Conservation (phyloP, 2,888 invertebrate species). For the Aphrophora alni region DNA sequence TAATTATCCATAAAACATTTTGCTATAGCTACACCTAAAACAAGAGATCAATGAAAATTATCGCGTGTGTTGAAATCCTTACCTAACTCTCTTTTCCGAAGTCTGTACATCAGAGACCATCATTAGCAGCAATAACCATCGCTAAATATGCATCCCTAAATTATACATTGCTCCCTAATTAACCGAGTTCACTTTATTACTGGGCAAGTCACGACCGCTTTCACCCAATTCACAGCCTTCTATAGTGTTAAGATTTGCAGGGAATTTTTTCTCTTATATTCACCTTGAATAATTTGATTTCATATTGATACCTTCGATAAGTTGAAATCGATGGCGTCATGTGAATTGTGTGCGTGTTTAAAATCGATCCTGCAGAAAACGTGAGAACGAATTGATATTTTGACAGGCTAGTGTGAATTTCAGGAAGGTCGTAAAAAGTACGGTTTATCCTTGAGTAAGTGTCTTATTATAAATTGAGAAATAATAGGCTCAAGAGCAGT, state of each 20-base stretch:
- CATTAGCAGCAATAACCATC: not conserved
- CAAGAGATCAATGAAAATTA: too few relatives aligned
- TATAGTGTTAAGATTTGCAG: not conserved
- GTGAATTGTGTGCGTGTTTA: not conserved
- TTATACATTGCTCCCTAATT: not conserved
- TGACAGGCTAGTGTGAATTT: too few relatives aligned
- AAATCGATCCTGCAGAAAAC: not conserved
- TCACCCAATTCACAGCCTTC: not conserved
- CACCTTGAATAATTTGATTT: not conserved
- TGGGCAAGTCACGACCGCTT: not conserved
- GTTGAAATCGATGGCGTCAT: not conserved
- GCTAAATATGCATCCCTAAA: not conserved
- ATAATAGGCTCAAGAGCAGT: too few relatives aligned
- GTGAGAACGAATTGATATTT: not conserved
- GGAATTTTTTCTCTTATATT: not conserved
- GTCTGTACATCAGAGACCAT: not conserved
- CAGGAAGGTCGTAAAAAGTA: too few relatives aligned
- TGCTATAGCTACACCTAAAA: too few relatives aligned
- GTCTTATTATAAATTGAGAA: too few relatives aligned
- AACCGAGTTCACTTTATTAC: not conserved
- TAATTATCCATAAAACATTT: too few relatives aligned
- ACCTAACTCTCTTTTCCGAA: not conserved
- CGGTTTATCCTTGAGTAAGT: too few relatives aligned
- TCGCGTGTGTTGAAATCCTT: not conserved
- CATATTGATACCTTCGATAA: not conserved